Conservation (phyloP, 2,797 vertebrate species). For the Anas bernieri region DNA sequence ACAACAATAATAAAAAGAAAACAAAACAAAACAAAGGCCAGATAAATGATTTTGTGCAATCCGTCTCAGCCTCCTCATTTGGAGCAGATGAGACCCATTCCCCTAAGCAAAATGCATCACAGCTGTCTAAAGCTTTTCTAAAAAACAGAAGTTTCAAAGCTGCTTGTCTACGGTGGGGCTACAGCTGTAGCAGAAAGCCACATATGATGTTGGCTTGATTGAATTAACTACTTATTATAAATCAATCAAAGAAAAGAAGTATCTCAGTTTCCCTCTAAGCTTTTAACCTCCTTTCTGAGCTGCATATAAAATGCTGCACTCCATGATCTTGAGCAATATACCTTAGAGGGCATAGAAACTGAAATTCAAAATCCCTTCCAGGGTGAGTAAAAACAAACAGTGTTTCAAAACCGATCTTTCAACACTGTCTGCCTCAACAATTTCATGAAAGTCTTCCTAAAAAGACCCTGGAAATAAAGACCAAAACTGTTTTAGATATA, state of each 20-base stretch:
- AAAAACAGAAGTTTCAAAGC: neutral
- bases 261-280: neutral
- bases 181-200: neutral
- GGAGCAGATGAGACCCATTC: neutral
- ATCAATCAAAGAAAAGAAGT: neutral
- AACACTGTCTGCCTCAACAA: slow-evolving; percentile 1
- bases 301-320: neutral
- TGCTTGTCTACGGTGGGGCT: neutral
- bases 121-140: slow-evolving; percentile 7
- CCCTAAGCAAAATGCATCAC: neutral
- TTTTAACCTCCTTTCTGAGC: slow-evolving; percentile 2
- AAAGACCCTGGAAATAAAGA: slow-evolving; percentile 26
- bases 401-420: slow-evolving; percentile 46
- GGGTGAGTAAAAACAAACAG: slow-evolving; percentile 21
- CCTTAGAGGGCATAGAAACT: slow-evolving; percentile 5
- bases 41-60: neutral
- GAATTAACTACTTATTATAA: neutral
- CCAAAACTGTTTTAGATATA: slow-evolving; percentile 2
- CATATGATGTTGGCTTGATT: neutral
- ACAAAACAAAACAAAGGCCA: neutral
- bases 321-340: neutral
- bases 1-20: neutral
- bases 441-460: slow-evolving; percentile 10
- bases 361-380: slow-evolving; percentile 23
- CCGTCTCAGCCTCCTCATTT: neutral